Conservation (phyloP, 2,797 vertebrate genomes). For the Cichlasoma orientale region DNA sequence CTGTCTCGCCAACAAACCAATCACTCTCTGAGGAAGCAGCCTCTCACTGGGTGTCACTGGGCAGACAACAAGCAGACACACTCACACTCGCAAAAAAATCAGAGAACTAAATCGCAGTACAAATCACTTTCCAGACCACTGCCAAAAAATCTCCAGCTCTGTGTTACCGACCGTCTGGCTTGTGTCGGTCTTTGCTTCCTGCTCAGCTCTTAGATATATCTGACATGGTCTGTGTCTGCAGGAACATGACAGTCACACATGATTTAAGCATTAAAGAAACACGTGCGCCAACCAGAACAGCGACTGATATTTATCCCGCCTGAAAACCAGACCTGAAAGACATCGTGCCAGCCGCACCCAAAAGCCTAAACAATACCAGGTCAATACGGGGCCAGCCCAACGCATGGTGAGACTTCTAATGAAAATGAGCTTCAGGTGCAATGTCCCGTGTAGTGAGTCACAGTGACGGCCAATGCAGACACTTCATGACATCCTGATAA, state of each 20-base stretch:
- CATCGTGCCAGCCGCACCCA: neutral
- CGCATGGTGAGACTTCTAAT: neutral
- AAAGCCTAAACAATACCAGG: conserved; percentile 5
- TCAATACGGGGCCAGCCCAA: neutral
- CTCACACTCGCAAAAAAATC: conserved; percentile 32
- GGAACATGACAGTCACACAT: conserved; percentile 15
- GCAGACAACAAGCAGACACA: conserved; percentile 59
- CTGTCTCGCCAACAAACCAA: conserved; percentile 63
- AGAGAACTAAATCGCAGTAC: conserved; percentile 42
- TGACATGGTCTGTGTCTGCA: neutral
- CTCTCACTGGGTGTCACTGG: conserved; percentile 68
- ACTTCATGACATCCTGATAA: neutral
- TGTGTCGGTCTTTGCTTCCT: neutral
- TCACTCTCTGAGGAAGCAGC: conserved; percentile 66
- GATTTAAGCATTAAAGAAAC: conserved; percentile 2
- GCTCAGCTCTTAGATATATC: conserved; percentile 4
- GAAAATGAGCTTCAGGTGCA: conserved; percentile 6
- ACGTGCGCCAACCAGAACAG: neutral
- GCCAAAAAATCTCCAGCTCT: conserved; percentile 21
- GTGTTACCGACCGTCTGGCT: conserved; percentile 26
- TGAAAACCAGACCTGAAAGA: neutral
- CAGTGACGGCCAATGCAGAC: neutral
- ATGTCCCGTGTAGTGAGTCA: conserved; percentile 2
- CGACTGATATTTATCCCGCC: neutral
- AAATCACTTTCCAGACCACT: conserved; percentile 25